Conservation (phyloP, 92 coral and sea anemone species). For the Porites divaricata region DNA sequence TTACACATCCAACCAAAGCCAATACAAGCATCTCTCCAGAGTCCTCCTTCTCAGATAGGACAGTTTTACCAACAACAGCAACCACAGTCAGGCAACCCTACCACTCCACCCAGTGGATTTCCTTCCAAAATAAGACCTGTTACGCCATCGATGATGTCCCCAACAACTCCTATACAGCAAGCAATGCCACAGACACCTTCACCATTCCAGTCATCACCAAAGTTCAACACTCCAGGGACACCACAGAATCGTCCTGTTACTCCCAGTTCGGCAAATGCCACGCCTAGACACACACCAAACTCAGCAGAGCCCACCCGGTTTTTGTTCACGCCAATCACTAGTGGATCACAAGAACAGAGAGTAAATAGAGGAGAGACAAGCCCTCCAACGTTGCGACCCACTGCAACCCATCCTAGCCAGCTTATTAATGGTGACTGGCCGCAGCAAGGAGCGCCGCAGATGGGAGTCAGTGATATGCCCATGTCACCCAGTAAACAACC, state of each 20-base stretch:
- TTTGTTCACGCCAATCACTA: conserved; percentile 93
- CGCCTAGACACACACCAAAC: conserved; percentile 94
- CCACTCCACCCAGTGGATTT: conserved; percentile 70
- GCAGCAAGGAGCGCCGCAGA: conserved; percentile 56
- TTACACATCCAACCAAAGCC: conserved; percentile 89
- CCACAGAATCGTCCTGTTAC: conserved; percentile 95
- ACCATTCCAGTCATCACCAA: conserved; percentile 95
- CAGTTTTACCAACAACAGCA: conserved; percentile 84
- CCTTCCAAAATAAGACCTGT: conserved; percentile 82
- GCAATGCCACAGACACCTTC: conserved; percentile 79
- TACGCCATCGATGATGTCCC: conserved; percentile 93
- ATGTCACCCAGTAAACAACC: conserved; percentile 99
- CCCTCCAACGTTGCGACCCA: conserved; percentile 95
- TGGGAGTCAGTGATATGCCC: conserved; percentile 74
- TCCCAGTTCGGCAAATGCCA: conserved; percentile 84
- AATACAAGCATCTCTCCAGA: conserved; percentile 61
- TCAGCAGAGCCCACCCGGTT: conserved; percentile 87
- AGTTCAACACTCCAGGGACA: conserved; percentile 91
- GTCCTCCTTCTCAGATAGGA: conserved; percentile 78
- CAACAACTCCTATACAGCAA: conserved; percentile 72
- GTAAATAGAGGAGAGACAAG: conserved; percentile 75
- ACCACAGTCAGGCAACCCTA: conserved; percentile 60
- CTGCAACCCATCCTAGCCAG: conserved; percentile 93
- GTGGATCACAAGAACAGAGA: conserved; percentile 75
- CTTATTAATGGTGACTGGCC: conserved; percentile 72